These are phyloP conservation scores for Rhabdophis nuchalis DNA, from an alignment of 2,797 vertebrate species.

Conservation along the genomic window DNA sequence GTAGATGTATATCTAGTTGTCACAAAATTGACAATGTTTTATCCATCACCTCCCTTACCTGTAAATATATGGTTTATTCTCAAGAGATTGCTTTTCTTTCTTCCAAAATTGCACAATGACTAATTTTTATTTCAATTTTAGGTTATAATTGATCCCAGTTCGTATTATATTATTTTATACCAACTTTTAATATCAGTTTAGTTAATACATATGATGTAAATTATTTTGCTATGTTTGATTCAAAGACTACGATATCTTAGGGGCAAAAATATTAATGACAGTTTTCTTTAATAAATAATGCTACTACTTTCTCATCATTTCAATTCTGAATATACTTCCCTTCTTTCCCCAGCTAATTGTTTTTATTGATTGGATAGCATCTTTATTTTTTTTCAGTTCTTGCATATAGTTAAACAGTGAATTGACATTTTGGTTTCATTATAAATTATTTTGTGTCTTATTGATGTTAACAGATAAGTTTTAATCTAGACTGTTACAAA, in stretches of 20 bases:
- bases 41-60: conserved; percentile 43
- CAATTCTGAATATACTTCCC: neutral
- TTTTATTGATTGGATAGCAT: conserved; percentile 22
- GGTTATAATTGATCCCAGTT: conserved; percentile 25
- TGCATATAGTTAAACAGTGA: conserved; percentile 8
- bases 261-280: conserved; percentile 5
- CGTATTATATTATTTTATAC: neutral
- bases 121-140: conserved; percentile 16
- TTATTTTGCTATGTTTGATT: conserved; percentile 14
- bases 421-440: conserved; percentile 25
- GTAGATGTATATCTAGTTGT: conserved; percentile 50
- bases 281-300: neutral
- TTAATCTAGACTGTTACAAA: rapidly evolving
- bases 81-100: conserved; percentile 58
- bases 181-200: neutral
- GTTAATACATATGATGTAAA: neutral
- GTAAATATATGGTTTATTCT: conserved; percentile 37
- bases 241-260: conserved; percentile 3
- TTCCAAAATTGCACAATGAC: conserved; percentile 45
- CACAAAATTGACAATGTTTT: conserved; percentile 40
- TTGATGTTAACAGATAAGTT: conserved; percentile 20
- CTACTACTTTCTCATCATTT: neutral
- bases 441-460: conserved; percentile 13
- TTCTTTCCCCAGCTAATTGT: neutral
- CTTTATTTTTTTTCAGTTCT: conserved; percentile 9